These are phyloP conservation scores for Cinclus cinclus DNA, from an alignment of 2,113 vertebrate genomes.

Conservation along the genomic window DNA sequence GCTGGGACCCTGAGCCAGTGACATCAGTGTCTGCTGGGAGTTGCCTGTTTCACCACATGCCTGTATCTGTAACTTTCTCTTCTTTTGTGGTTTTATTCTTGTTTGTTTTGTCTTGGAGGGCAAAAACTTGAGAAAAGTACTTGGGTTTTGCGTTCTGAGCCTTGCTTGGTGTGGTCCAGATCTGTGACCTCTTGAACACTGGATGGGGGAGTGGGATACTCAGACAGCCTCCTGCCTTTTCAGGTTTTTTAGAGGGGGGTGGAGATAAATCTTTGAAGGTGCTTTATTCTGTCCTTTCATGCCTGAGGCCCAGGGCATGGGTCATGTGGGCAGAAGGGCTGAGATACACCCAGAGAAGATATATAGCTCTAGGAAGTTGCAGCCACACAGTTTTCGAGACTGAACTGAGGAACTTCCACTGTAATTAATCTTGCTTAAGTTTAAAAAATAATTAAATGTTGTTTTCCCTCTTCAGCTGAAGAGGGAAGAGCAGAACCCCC, in stretches of 20 bases:
- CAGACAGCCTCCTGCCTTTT: neutral
- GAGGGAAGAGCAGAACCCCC: neutral
- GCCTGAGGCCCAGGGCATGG: neutral
- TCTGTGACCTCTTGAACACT: neutral
- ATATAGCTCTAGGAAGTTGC: neutral
- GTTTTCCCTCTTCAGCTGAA: neutral
- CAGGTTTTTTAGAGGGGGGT: neutral
- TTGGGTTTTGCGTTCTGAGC: neutral
- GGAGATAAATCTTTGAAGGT: neutral
- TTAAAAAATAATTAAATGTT: neutral
- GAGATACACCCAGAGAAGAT: neutral
- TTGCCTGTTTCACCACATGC: neutral
- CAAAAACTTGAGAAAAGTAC: neutral
- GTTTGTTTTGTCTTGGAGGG: neutral
- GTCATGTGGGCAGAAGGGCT: neutral
- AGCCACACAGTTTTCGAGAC: neutral
- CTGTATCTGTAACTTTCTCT: neutral
- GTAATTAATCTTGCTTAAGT: neutral
- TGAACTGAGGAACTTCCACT: neutral
- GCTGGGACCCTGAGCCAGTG: neutral
- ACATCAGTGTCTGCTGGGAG: neutral
- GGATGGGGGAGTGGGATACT: accelerated
- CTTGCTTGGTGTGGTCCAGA: neutral
- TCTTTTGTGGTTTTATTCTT: neutral
- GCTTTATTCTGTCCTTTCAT: neutral